Percentiles rank a stretch among this genome's conserved stretches.
Conservation (phyloP, 2,888 invertebrate genomes). For the Limnephilus rhombicus region DNA sequence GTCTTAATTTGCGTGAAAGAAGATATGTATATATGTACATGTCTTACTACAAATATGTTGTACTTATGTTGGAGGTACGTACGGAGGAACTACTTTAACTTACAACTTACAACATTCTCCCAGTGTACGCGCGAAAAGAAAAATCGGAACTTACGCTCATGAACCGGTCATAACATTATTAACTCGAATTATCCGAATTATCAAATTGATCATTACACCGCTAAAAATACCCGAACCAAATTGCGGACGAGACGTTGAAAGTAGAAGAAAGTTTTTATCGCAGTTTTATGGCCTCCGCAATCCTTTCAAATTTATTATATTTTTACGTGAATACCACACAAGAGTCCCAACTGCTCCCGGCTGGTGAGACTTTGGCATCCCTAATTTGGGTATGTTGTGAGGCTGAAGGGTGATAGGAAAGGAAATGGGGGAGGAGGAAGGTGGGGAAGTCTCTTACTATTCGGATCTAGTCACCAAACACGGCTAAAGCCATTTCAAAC, state of each 20-base stretch:
- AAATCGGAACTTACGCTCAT: not conserved
- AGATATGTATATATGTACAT: not conserved
- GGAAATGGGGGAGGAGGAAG: too few species aligned
- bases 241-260: not conserved
- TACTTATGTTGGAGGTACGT: not conserved
- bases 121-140: not conserved
- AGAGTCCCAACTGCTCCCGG: too few species aligned
- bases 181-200: not conserved
- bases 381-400: too few species aligned
- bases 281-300: not conserved
- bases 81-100: not conserved
- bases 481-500: too few species aligned
- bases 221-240: not conserved
- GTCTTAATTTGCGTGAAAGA: not conserved
- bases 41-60: not conserved
- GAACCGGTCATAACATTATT: not conserved
- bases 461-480: too few species aligned
- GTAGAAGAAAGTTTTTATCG: not conserved
- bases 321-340: too few species aligned
- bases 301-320: not conserved
- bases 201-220: not conserved
- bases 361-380: too few species aligned
- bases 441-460: too few species aligned
- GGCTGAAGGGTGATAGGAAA: too few species aligned
- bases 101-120: not conserved